Percentiles rank a stretch among this genome's conserved stretches.
These are phyloP conservation scores for Platanista minor DNA, from an alignment of 2,113 vertebrate genomes.

Conservation along the genomic window DNA sequence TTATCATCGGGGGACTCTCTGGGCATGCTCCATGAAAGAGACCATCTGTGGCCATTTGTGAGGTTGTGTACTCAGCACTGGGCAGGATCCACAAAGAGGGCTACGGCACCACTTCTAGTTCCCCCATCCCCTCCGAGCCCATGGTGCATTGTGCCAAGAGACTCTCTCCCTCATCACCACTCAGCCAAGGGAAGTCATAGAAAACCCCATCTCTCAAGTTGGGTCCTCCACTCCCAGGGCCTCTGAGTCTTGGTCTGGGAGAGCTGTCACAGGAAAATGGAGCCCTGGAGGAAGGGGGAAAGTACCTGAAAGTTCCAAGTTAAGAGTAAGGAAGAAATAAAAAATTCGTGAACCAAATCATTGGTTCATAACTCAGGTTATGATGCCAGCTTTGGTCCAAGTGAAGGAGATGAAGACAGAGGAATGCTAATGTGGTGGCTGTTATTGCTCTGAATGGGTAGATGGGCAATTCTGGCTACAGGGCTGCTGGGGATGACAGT, in stretches of 20 bases:
- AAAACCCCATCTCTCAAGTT: background rate
- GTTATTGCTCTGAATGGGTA: background rate
- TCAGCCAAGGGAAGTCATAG: background rate
- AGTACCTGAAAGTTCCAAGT: slow-evolving; percentile 44
- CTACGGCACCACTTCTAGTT: background rate
- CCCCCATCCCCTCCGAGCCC: background rate
- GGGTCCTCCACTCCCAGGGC: background rate
- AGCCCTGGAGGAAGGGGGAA: background rate
- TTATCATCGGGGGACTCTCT: background rate
- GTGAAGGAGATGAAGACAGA: slow-evolving; percentile 1
- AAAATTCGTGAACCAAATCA: slow-evolving; percentile 68
- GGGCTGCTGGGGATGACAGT: background rate
- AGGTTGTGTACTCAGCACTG: background rate
- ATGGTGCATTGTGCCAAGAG: background rate
- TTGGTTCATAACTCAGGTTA: slow-evolving; percentile 62
- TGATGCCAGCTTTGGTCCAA: background rate
- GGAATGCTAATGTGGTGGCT: background rate
- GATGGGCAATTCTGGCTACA: background rate
- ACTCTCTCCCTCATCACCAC: background rate
- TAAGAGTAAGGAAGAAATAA: slow-evolving; percentile 63
- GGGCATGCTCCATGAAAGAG: background rate
- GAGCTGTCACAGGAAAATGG: slow-evolving; percentile 23
- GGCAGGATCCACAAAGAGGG: background rate
- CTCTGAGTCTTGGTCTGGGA: background rate
- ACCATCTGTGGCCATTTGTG: background rate